A percentile compares a stretch with the other conserved stretches of the same genome.
These are phyloP conservation scores for Chinchilla lanigera DNA, from an alignment of 2,113 vertebrate genomes.

Conservation along the genomic window DNA sequence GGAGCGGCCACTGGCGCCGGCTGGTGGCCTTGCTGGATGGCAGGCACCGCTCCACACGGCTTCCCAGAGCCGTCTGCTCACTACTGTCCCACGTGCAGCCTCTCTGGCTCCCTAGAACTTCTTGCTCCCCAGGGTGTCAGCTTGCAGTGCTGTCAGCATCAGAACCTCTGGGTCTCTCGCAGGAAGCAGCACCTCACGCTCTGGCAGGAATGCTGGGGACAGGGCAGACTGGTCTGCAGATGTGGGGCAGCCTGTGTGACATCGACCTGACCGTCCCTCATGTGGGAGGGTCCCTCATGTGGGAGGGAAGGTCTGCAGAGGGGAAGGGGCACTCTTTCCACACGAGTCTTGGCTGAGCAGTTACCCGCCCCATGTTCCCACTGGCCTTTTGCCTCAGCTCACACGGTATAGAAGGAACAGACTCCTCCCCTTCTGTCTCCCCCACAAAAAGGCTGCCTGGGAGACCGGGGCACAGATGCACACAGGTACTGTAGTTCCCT, in stretches of 20 bases:
- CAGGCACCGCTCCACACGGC: neutral
- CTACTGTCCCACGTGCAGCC: fast-evolving
- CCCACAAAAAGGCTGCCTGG: neutral
- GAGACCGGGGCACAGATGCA: no score
- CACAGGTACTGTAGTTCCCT: neutral
- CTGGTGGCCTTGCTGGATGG: neutral
- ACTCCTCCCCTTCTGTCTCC: neutral
- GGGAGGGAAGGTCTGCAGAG: neutral
- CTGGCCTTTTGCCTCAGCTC: neutral
- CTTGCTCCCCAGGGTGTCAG: neutral
- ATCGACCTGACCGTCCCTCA: no score
- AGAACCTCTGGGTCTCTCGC: neutral
- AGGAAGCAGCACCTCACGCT: neutral
- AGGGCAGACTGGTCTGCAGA: neutral
- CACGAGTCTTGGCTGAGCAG: neutral
- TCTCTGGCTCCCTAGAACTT: neutral
- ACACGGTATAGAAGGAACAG: neutral
- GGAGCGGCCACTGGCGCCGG: no score
- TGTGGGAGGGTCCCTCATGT: neutral
- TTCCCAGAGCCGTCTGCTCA: neutral
- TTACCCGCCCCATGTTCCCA: neutral
- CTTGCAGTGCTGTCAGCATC: neutral
- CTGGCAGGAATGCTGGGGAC: neutral
- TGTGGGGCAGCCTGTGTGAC: neutral
- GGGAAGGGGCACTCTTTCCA: neutral